Conservation (phyloP, 92 coral and sea anemone species). For the Metridium senile region DNA sequence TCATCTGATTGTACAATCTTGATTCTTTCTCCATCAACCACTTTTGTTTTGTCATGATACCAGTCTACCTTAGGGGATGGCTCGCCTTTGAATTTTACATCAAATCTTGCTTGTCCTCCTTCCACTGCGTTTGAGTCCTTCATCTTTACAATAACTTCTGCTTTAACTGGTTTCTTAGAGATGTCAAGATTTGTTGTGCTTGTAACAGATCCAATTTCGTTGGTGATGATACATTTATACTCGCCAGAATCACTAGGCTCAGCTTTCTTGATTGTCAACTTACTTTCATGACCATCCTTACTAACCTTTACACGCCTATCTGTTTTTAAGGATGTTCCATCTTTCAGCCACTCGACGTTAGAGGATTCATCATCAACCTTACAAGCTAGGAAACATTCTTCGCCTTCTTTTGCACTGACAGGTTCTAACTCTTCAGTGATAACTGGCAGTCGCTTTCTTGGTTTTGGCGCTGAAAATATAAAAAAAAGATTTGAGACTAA, state of each 20-base stretch:
- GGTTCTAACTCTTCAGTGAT: slow-evolving; percentile 65
- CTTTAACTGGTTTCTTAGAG: slow-evolving; percentile 51
- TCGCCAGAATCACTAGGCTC: slow-evolving; percentile 70
- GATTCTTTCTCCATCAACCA: slow-evolving; percentile 73
- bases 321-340: slow-evolving; percentile 64
- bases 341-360: slow-evolving; percentile 88
- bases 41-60: slow-evolving; percentile 71
- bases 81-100: slow-evolving; percentile 69
- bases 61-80: slow-evolving; percentile 81
- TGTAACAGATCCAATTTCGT: slow-evolving; percentile 74
- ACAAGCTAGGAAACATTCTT: slow-evolving; percentile 68
- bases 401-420: slow-evolving; percentile 68
- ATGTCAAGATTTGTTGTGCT: slow-evolving; percentile 64
- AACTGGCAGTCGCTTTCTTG: slow-evolving; percentile 26
- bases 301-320: slow-evolving; percentile 64
- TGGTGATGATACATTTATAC: slow-evolving; percentile 66
- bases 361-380: slow-evolving; percentile 68
- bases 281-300: slow-evolving; percentile 66
- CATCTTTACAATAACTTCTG: slow-evolving; percentile 72
- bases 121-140: slow-evolving; percentile 68
- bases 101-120: slow-evolving; percentile 77
- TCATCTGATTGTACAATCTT: slow-evolving; percentile 61
- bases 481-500: neutral
- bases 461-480: slow-evolving; percentile 18
- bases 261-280: slow-evolving; percentile 65